Evolutionary conservation across 1,140 invertebrate genomes (phyloP).

Genomic region (Galleria mellonella): DNA sequence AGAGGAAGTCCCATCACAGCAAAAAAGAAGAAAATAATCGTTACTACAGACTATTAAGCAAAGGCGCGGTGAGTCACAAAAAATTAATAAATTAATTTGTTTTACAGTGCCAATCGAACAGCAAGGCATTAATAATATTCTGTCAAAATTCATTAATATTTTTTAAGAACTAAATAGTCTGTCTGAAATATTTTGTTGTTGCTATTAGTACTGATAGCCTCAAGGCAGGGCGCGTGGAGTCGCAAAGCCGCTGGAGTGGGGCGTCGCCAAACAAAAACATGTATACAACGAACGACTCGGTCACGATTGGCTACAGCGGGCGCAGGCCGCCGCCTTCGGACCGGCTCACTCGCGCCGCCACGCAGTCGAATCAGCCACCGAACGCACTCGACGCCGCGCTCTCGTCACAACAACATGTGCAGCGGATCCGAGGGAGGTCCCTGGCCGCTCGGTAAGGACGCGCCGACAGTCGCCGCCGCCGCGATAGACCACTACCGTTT

Average conservation of each 20-base stretch:
- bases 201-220: slow-evolving; percentile 42
- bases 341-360: slow-evolving; percentile 11
- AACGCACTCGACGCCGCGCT: slow-evolving; percentile 40
- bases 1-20: too few species aligned
- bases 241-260: slow-evolving; percentile 55
- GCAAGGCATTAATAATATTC: too few species aligned
- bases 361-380: slow-evolving; percentile 7
- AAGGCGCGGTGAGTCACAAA: too few species aligned
- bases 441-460: slow-evolving; percentile 61
- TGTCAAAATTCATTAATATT: too few species aligned
- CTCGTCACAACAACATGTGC: slow-evolving; percentile 51
- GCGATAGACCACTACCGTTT: slow-evolving; percentile 88
- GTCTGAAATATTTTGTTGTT: slow-evolving; percentile 11
- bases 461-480: slow-evolving; percentile 71
- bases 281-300: slow-evolving; percentile 51
- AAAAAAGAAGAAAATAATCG: too few species aligned
- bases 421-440: slow-evolving; percentile 58
- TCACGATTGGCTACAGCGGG: slow-evolving; percentile 42
- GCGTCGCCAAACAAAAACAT: slow-evolving; percentile 74
- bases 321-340: slow-evolving; percentile 19
- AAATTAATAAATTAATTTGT: too few species aligned
- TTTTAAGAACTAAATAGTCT: too few species aligned
- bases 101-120: too few species aligned
- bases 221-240: slow-evolving; percentile 59
- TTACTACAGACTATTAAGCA: too few species aligned